Base-by-base conservation (phyloP, 2,797 vertebrate genomes). In the Cygnus olor region DNA sequence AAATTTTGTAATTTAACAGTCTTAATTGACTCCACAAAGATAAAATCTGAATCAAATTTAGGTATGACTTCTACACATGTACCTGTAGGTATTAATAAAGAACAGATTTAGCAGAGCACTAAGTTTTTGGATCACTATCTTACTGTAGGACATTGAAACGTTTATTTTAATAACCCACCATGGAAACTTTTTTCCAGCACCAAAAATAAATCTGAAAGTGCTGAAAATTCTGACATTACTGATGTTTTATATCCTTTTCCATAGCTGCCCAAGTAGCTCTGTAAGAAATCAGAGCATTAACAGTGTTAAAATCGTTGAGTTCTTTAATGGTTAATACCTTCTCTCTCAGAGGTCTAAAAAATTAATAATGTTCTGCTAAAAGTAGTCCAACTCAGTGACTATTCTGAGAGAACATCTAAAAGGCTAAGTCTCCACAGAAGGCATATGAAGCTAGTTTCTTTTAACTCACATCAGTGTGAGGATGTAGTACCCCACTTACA, bases 401-500 rank as follows among this genome's bases (percentile, higher is more conserved):
- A 6, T 40, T 80, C n/a, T 80, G 38, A 49, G 6, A 70, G 2
- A 10, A 51, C 8, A 20, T 22, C 15, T 49, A 65, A 56, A 22
- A 80, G 22, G 8, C 2, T 80, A 64, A 6, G 14, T 56, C 36
- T 72, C 68, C 44, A 44, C 22, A 77, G 60, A 69, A 79, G 27
- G 4, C 0, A 2, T 6, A 5, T 80, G 66, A 38, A 82, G 14
- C 3, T 49, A 45, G 2, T 45, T 85, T 63, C 8, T 91, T 32
- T 32, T 64, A 19, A 42, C 1, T 9, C 42, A 47, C 1, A 9
- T 28, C 14, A 6, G 3, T 13, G 77, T 45, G 44, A 82, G 72
- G 32, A 54, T 0, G 0, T 44, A 24, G 10, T 14, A 5, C 2
- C 5, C 25, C 25, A 51, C 11, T 9, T 70, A 70, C 49, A 58